Evolutionary conservation across 2,113 vertebrate genomes (phyloP), one percentile per base, ranked within the genome.

Genomic region (Pteronura brasiliensis): DNA sequence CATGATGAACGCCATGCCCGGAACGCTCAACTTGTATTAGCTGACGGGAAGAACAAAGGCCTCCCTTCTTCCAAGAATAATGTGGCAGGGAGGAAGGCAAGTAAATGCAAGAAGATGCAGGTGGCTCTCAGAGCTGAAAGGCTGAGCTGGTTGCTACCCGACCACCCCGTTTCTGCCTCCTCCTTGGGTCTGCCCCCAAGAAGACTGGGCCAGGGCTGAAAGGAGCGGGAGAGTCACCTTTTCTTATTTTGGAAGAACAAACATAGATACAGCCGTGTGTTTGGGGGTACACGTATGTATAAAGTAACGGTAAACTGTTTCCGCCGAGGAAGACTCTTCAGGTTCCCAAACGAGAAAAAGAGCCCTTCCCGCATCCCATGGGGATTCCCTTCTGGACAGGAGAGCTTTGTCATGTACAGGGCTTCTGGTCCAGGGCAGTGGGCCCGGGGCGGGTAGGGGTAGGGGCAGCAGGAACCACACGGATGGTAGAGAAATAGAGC

Each of bases 401-500:
- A 94, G 21, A 55, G 29, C 4, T 47, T 81, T 55, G 61, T 72
- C 67, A 86, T 69, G 63, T 31, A 76, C 1, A 49, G 72, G 49
- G 85, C 31, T 61, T 88, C 34, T 0, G 44, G 6, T 36, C 84
- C 92, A 87, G 39, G 94, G 80, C 82, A 44, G 42, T 71, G 25
- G 36, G 88, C 96, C 95, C 93, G 4, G 59, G 89, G 93, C 95
- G 92, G 71, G 20, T 7, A 7, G 52, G 44, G 89, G 93, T 10
- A 47, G 96, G 94, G 71, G 79, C 29, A 55, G 59, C 0, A 85
- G 90, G 96, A 97, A 91, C 96, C 95, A 92, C 63, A 92, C 6
- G 94, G 96, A 88, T 88, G 91, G 92, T 96, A 87, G 21, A 94
- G 92, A 84, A 94, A 92, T 25, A 97, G 39, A 93, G 97, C 95